These are phyloP conservation scores for Ceratosolen solmsi DNA, from an alignment of 1,140 invertebrate species.

Conservation along the genomic window DNA sequence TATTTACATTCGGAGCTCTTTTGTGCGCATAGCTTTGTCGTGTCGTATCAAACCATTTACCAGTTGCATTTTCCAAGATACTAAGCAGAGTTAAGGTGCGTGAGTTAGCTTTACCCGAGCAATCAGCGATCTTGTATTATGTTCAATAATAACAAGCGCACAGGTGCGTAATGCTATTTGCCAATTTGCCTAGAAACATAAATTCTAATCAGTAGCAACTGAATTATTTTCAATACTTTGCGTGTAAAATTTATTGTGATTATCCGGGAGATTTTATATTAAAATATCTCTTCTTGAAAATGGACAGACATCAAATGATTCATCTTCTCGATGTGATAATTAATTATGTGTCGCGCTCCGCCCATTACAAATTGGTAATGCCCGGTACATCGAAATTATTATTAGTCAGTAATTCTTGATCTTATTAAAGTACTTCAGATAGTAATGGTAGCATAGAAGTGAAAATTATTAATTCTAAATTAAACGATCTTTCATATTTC, in stretches of 20 bases:
- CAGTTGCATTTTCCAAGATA: constrained; percentile 7
- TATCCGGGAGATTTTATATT: background rate
- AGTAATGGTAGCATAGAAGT: no score
- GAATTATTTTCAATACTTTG: constrained; percentile 39
- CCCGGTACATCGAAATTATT: no score
- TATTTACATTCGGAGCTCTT: constrained; percentile 9
- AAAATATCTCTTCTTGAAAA: background rate
- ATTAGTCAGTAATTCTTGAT: no score
- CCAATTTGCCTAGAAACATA: constrained; percentile 18
- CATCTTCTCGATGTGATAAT: background rate
- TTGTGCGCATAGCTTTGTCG: background rate
- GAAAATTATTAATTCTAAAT: no score
- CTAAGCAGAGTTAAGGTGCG: background rate
- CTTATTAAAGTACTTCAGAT: no score
- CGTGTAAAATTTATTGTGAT: background rate
- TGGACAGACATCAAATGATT: background rate
- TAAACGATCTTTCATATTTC: no score
- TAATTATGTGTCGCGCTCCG: background rate
- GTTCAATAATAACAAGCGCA: constrained; percentile 9
- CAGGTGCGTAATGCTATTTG: constrained; percentile 22
- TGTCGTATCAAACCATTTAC: background rate
- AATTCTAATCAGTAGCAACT: constrained; percentile 43
- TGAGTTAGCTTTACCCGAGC: background rate
- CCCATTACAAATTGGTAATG: no score
- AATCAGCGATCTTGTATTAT: background rate